Conservation (phyloP, 2,888 invertebrate species). For the Pantelozetes paolii region DNA sequence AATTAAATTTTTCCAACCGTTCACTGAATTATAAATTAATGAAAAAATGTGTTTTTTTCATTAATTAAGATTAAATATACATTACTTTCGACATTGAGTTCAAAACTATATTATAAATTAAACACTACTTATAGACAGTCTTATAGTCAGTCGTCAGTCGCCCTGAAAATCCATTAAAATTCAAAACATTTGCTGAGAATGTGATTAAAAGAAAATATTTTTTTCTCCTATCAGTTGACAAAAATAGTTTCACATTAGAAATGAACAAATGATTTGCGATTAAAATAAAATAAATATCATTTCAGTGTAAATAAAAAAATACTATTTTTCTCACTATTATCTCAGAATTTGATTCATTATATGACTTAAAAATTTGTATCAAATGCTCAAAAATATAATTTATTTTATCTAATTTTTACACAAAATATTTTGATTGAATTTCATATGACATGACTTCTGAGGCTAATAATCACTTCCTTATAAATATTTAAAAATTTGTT, state of each 20-base stretch:
- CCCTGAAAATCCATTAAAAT: not conserved
- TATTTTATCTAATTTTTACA: not conserved
- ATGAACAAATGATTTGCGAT: too few relatives aligned
- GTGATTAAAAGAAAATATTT: not conserved
- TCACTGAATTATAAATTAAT: conserved; percentile 8
- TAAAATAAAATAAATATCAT: too few relatives aligned
- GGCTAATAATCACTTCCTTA: not conserved
- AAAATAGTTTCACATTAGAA: too few relatives aligned
- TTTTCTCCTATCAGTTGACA: not conserved
- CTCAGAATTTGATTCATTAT: too few relatives aligned
- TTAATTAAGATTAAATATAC: conserved; percentile 11
- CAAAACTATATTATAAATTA: not conserved
- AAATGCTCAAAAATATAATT: too few relatives aligned
- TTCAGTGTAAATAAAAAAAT: too few relatives aligned
- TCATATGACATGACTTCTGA: not conserved
- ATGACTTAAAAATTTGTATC: too few relatives aligned
- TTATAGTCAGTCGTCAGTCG: too few relatives aligned
- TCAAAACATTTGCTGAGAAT: not conserved
- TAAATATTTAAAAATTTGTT: not conserved
- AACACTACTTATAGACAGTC: not conserved
- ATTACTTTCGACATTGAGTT: not conserved
- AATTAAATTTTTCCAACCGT: not conserved
- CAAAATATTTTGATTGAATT: too few relatives aligned
- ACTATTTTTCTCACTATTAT: too few relatives aligned
- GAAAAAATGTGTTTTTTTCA: not conserved